Base-by-base conservation (phyloP, 1,140 invertebrate species). In the Bombus difficillimus region DNA sequence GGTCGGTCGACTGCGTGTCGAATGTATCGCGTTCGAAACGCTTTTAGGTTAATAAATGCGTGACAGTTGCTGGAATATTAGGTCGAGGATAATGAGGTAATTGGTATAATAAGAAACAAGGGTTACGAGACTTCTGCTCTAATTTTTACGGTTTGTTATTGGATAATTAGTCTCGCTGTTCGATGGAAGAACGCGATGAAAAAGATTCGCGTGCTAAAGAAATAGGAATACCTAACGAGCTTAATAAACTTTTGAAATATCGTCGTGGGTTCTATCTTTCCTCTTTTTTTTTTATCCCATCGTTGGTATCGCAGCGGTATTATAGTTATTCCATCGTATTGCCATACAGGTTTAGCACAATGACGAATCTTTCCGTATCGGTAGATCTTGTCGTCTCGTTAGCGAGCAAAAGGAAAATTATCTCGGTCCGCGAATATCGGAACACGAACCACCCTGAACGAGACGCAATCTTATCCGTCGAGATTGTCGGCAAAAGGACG, bases 381-480 rank as follows among this genome's bases (percentile, higher is more conserved):
- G 28, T 32, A 47, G 41, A 74, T 47, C n/a, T 74, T n/a, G 72
- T 47, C 18, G 22, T 18, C 72, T 74, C 39, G 72, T 74, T 43
- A 74, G 72, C n/a, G 28, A 73, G 25, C 25, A 15, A 5, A 39
- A 72, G 28, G 28, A 18, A 41, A 73, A n/a, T 73, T 18, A 77
- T 43, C 41, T 41, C 28, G 34, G 39, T 13, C 10, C 59, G 59
- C 28, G 25, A 47, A 28, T n/a, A 59, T 32, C 43, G 66, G 72
- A n/a, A 22, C 6, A 28, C 39, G 69, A 73, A 25, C 71, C 72
- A 47, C 73, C 74, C 34, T 22, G 74, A 15, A 28, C 43, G 28
- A 37, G 47, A 15, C 74, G 74, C 74, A 39, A 76, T 76, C 74
- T 74, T 74, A 59, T 69, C 66, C 22, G 32, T 2, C 39, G 13